phyloP scores from a whole-genome alignment of 2,113 vertebrate genomes.

The Semnopithecus entellus region DNA sequence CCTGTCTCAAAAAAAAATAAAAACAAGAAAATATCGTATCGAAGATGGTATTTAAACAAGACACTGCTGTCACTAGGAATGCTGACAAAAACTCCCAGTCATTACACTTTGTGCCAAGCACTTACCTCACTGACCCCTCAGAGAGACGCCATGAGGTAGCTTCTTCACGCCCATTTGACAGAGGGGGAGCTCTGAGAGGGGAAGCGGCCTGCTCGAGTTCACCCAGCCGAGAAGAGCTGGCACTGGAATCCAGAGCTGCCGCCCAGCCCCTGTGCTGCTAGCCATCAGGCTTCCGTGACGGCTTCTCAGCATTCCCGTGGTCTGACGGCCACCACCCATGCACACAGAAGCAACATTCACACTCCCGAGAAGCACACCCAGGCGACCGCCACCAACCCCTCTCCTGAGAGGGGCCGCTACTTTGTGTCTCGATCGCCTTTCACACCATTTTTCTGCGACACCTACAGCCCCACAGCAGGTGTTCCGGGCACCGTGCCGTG shows the following conservation, averaged over 20 bases:
- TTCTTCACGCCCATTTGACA: not conserved
- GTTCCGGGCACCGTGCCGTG: accelerated
- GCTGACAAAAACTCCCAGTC: accelerated
- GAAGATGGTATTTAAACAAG: accelerated
- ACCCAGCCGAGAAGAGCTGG: not conserved
- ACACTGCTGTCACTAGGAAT: accelerated
- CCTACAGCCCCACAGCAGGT: accelerated
- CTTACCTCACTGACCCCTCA: not conserved
- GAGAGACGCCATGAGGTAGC: not conserved
- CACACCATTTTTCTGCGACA: too few relatives aligned
- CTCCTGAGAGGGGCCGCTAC: not conserved
- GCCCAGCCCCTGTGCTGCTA: not conserved
- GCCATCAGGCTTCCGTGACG: accelerated
- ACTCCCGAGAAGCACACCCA: not conserved
- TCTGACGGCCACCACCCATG: accelerated
- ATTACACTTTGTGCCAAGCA: not conserved
- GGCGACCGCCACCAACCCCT: not conserved
- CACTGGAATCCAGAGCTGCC: not conserved
- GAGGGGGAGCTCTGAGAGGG: not conserved
- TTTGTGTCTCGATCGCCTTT: not conserved
- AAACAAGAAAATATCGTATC: not conserved
- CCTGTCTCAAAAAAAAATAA: too few relatives aligned
- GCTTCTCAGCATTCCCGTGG: not conserved
- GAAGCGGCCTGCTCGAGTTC: not conserved
- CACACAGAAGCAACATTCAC: accelerated